Conservation (phyloP, 1,140 invertebrate species). For the Drusus annulatus region DNA sequence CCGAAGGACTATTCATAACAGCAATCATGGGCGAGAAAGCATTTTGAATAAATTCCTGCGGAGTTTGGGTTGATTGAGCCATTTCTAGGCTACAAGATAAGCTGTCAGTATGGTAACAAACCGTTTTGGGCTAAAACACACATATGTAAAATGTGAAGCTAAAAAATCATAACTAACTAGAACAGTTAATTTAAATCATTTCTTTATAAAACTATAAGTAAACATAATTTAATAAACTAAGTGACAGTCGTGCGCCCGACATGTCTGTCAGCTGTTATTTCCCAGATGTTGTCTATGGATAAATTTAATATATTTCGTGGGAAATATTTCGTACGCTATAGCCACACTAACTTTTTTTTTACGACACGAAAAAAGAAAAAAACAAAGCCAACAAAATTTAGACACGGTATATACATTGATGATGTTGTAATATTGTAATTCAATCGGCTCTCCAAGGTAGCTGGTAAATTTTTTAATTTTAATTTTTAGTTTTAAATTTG, state of each 20-base stretch:
- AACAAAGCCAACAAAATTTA: too few species aligned
- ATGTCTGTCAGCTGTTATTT: slow-evolving; percentile 50
- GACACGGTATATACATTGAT: too few species aligned
- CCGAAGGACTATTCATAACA: slow-evolving; percentile 85
- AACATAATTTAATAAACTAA: slow-evolving; percentile 47
- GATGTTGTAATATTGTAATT: too few species aligned
- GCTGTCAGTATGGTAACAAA: slow-evolving; percentile 7
- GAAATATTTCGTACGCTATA: neutral
- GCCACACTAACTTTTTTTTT: neutral
- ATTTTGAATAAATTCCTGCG: slow-evolving; percentile 90
- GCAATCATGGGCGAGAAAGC: slow-evolving; percentile 92
- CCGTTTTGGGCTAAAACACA: neutral
- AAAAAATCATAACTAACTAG: neutral
- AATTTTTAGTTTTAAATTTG: too few species aligned
- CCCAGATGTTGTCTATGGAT: too few species aligned
- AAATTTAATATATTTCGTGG: neutral
- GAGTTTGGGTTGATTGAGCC: slow-evolving; percentile 77
- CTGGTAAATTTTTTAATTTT: too few species aligned
- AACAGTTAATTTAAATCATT: neutral
- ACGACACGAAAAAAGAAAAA: too few species aligned
- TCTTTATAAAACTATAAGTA: slow-evolving; percentile 33
- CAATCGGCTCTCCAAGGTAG: too few species aligned
- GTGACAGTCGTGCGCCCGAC: slow-evolving; percentile 47
- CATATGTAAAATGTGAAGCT: neutral
- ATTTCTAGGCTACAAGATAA: slow-evolving; percentile 62